phyloP scores from a whole-genome alignment of 2,797 vertebrate genomes.

The Tadarida brasiliensis region DNA sequence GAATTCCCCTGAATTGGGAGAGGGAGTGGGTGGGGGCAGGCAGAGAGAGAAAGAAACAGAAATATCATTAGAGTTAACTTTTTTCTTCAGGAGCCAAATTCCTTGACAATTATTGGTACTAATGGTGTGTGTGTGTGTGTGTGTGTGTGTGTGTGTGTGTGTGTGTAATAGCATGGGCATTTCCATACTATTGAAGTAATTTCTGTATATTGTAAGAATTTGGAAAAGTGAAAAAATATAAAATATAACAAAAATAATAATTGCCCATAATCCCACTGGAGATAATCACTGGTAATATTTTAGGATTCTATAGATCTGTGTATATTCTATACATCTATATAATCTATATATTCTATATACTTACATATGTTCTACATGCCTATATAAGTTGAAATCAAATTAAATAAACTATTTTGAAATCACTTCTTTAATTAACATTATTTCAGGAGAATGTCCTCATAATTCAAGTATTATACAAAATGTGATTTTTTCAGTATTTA shows the following conservation, averaged over 20 bases:
- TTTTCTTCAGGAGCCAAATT: not conserved
- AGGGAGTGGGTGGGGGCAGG: not conserved
- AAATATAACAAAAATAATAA: slow-evolving; percentile 1
- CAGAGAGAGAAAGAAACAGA: not conserved
- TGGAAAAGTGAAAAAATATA: not conserved
- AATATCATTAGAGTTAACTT: not conserved
- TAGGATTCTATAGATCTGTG: not conserved
- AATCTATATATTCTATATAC: not conserved
- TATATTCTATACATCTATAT: not conserved
- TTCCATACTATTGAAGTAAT: not conserved
- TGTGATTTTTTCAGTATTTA: too few species aligned
- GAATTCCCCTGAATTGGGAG: not conserved
- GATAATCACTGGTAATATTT: not conserved
- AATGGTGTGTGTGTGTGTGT: too few species aligned
- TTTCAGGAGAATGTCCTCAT: not conserved
- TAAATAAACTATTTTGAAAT: slow-evolving; percentile 11
- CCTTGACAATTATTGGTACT: not conserved
- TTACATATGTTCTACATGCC: not conserved
- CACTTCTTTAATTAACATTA: not conserved
- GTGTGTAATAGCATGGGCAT: not conserved
- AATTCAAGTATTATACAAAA: slow-evolving; percentile 19
- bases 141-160: too few species aligned
- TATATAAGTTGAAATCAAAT: not conserved
- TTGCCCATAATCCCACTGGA: not conserved
- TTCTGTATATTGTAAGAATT: not conserved